Evolutionary conservation across 2,888 invertebrate genomes (phyloP).

Genomic region (Drosophila testacea): DNA sequence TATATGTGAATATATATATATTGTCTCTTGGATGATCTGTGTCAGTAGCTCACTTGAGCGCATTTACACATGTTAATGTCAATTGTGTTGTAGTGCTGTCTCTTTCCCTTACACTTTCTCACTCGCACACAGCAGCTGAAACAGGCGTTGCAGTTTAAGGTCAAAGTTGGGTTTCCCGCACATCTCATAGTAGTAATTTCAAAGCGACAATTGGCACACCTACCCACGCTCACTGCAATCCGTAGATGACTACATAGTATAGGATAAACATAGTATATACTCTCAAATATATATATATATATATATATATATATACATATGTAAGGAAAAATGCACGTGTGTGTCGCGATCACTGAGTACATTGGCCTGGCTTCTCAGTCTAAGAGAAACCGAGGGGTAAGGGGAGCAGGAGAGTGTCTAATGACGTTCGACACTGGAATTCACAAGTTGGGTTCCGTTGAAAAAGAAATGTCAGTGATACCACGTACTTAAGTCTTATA

Average conservation of each 20-base stretch:
- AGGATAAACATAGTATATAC: neutral
- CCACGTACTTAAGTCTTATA: slow-evolving; percentile 16
- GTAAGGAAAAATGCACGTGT: slow-evolving; percentile 45
- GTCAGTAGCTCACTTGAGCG: slow-evolving; percentile 82
- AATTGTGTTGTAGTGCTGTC: slow-evolving; percentile 53
- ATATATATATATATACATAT: neutral
- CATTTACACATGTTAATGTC: slow-evolving; percentile 77
- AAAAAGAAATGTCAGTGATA: slow-evolving; percentile 55
- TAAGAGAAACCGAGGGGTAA: too few relatives aligned
- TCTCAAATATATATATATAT: neutral
- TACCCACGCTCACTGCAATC: slow-evolving; percentile 60
- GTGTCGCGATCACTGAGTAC: slow-evolving; percentile 44
- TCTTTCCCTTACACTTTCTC: neutral
- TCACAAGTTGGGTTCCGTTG: slow-evolving; percentile 60
- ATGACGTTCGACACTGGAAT: slow-evolving; percentile 62
- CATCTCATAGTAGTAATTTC: neutral
- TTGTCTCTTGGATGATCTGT: slow-evolving; percentile 58
- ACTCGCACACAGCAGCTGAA: slow-evolving; percentile 2
- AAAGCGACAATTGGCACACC: slow-evolving; percentile 66
- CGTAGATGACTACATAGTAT: slow-evolving; percentile 6
- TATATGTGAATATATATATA: slow-evolving; percentile 6
- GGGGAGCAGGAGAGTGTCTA: slow-evolving; percentile 48
- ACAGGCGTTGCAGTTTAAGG: slow-evolving; percentile 79
- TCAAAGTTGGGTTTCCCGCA: slow-evolving; percentile 71
- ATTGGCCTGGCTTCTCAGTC: slow-evolving; percentile 59